These are phyloP conservation scores for Cremastinae sp. DNA, from an alignment of 2,888 invertebrate genomes.

Conservation along the genomic window DNA sequence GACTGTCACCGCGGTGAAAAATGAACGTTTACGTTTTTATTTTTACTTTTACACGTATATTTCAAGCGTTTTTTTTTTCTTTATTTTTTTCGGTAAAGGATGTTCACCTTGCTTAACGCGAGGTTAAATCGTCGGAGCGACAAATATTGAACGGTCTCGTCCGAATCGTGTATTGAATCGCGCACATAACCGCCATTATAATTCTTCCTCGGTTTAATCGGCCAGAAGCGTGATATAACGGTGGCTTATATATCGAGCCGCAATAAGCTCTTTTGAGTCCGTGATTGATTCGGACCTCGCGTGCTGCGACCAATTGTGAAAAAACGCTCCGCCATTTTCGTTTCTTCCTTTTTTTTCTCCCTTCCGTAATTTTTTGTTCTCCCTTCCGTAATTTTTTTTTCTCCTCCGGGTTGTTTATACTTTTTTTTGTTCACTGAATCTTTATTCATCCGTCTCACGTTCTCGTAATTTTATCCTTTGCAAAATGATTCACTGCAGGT, in stretches of 20 bases:
- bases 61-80: background rate
- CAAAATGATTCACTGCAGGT: too few relatives aligned
- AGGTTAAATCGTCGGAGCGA: too few relatives aligned
- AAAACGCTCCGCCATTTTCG: constrained; percentile 21
- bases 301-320: constrained; percentile 53
- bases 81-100: constrained; percentile 29
- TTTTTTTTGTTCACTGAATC: constrained; percentile 33
- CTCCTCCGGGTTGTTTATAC: background rate
- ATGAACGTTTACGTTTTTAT: too few relatives aligned
- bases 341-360: constrained; percentile 1
- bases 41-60: background rate
- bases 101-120: constrained; percentile 55
- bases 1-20: too few relatives aligned
- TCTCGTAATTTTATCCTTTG: too few relatives aligned
- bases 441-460: background rate
- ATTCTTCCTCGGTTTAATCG: constrained; percentile 45
- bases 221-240: constrained; percentile 15
- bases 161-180: constrained; percentile 13
- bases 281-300: constrained; percentile 61
- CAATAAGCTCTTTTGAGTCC: constrained; percentile 53
- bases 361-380: constrained; percentile 2
- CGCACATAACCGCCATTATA: constrained; percentile 18
- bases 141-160: too few relatives aligned
- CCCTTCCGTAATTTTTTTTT: constrained; percentile 6
- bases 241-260: constrained; percentile 33